Evolutionary conservation across 2,888 invertebrate genomes (phyloP).

Genomic region (Chaitophorus viminalis): DNA sequence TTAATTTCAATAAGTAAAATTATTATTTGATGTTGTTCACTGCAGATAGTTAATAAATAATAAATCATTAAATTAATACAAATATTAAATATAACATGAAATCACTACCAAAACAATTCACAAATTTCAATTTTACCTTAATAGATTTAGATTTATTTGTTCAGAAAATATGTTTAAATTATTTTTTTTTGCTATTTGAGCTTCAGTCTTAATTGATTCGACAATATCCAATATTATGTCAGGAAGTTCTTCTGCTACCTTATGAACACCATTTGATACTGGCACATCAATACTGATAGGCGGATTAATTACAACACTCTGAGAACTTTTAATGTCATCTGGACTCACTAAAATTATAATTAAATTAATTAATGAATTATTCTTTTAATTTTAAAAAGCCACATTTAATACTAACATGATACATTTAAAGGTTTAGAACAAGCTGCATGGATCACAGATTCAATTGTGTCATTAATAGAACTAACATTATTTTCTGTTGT

Average conservation of each 20-base stretch:
- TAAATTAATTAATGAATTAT: not conserved
- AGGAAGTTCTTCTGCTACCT: constrained; percentile 34
- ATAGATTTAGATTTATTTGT: constrained; percentile 51
- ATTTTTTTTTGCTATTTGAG: constrained; percentile 51
- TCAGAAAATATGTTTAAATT: constrained; percentile 52
- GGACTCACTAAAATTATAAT: constrained; percentile 10
- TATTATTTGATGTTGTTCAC: too few species aligned
- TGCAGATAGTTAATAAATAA: too few species aligned
- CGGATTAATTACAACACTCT: constrained; percentile 11
- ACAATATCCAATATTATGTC: constrained; percentile 47
- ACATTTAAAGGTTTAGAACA: constrained; percentile 63
- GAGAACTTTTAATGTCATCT: constrained; percentile 20
- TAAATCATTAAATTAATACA: too few species aligned
- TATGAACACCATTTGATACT: constrained; percentile 45
- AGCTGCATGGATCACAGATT: constrained; percentile 71
- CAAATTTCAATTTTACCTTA: constrained; percentile 55
- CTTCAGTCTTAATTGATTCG: constrained; percentile 60
- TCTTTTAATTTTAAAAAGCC: not conserved
- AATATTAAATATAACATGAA: not conserved
- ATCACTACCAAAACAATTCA: not conserved
- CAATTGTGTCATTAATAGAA: constrained; percentile 70
- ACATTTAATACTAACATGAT: constrained; percentile 38
- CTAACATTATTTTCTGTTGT: constrained; percentile 66
- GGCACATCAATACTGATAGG: constrained; percentile 37
- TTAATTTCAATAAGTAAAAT: too few species aligned